phyloP scores from a whole-genome alignment of 2,888 invertebrate genomes.

The Hybos culiciformis region DNA sequence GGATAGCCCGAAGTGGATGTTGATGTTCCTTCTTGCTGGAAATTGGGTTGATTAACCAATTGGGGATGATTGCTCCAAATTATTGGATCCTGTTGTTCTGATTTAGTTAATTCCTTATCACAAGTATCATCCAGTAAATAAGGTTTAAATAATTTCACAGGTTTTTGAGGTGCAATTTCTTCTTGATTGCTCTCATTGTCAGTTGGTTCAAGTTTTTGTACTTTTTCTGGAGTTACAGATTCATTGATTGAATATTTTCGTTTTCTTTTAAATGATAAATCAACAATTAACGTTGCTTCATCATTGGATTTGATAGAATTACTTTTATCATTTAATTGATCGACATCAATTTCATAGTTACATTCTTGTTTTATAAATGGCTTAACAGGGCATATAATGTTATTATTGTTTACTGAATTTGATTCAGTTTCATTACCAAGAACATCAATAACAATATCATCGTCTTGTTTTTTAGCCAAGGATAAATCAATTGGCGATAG shows the following conservation, averaged over 20 bases:
- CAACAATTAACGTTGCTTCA: conserved; percentile 8
- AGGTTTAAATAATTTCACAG: conserved; percentile 64
- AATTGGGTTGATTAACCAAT: conserved; percentile 14
- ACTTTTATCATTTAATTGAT: no score
- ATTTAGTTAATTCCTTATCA: conserved; percentile 19
- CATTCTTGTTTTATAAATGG: no score
- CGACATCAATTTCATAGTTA: no score
- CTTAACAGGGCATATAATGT: no score
- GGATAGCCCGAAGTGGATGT: conserved; percentile 19
- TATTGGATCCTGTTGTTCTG: conserved; percentile 22
- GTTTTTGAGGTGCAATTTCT: conserved; percentile 44
- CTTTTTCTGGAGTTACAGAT: conserved; percentile 7
- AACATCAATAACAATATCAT: background rate
- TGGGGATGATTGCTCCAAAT: conserved; percentile 31
- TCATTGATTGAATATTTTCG: conserved; percentile 5
- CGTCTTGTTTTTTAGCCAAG: conserved; percentile 15
- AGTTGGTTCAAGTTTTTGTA: conserved; percentile 8
- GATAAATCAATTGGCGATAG: conserved; percentile 31
- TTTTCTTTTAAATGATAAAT: conserved; percentile 14
- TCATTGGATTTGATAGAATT: background rate
- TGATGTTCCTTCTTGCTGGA: conserved; percentile 23
- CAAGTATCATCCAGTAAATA: conserved; percentile 54
- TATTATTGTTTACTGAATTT: no score
- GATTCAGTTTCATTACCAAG: background rate
- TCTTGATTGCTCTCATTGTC: no score